These are phyloP conservation scores for Epinephelus awoara DNA, from an alignment of 2,797 vertebrate species.

Conservation along the genomic window DNA sequence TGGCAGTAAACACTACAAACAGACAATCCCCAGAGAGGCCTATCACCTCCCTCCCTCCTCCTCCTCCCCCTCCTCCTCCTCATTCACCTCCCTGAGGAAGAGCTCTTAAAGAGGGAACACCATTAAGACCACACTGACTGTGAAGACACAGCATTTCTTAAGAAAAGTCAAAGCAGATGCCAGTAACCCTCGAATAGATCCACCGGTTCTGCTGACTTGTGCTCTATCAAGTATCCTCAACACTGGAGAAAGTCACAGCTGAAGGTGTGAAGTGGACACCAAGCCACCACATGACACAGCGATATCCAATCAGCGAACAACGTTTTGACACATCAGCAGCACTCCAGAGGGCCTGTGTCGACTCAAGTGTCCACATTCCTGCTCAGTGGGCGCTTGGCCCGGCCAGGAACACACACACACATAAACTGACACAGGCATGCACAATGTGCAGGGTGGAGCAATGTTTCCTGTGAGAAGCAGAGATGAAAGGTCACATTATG, in stretches of 20 bases:
- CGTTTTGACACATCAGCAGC: conserved; percentile 80
- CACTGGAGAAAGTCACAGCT: conserved; percentile 68
- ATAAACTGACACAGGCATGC: conserved; percentile 18
- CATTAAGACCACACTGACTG: conserved; percentile 59
- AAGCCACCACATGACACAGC: conserved; percentile 70
- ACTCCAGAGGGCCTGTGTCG: conserved; percentile 61
- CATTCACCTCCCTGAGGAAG: conserved; percentile 53
- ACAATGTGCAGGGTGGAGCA: conserved; percentile 59
- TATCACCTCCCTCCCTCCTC: conserved; percentile 50
- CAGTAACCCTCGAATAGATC: conserved; percentile 56
- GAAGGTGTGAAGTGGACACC: conserved; percentile 78
- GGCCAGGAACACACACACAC: conserved; percentile 38
- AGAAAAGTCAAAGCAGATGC: conserved; percentile 57
- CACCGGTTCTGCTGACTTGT: conserved; percentile 58
- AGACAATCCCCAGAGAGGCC: conserved; percentile 74
- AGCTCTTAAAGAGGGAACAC: conserved; percentile 56
- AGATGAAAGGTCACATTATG: conserved; percentile 79
- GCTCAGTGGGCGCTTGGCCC: conserved; percentile 41
- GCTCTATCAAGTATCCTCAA: conserved; percentile 62
- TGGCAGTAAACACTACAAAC: conserved; percentile 82
- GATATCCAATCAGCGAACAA: conserved; percentile 76
- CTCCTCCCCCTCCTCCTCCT: conserved; percentile 34
- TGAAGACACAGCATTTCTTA: conserved; percentile 61
- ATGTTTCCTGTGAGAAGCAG: conserved; percentile 69
- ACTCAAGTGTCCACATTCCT: conserved; percentile 78